Evolutionary conservation across 2,888 invertebrate genomes (phyloP), one percentile per base, ranked within the genome.

Genomic region (Netelia virgata): DNA sequence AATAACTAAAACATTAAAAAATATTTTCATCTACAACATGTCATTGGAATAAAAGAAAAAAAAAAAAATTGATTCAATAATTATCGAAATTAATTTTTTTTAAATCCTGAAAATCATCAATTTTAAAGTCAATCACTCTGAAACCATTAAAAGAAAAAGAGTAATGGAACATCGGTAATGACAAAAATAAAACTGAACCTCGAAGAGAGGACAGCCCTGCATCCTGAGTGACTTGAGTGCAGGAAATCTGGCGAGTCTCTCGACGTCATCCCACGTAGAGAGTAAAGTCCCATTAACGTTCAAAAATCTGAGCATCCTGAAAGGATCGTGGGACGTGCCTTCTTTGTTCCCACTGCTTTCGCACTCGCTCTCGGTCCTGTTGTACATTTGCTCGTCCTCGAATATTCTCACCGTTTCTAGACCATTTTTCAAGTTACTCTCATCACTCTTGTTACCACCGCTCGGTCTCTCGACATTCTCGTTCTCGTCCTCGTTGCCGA

Each of bases 191-290:
- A 83, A 36, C 41, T 63, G 53, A 64, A 95, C 95, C 94, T 95
- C 95, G 87, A 96, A 94, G 55, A 96, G 92, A 36, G 96, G 95
- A 84, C 96, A 95, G 55, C 97, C 97, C 94, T 97, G 97, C 86
- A 98, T 96, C 90, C 98, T 95, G 84, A 99, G 95, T 94, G 98
- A 97, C 88, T 96, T 96, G 78, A 99, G 95, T 10, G 96, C 95
- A 1, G 97, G 98, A 94, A 98, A 98, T 91, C 96, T 96, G 75
- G 97, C 96, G 87, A 99, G 95, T 88, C 97, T 95, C 91, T 98
- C 98, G 83, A 99, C 96, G 91, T 98, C 98, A 89, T 97, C 96
- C 98, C 98, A 98, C 53, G 97, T 96, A 68, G 96, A 95, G 68
- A 99, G 94, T 70, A 96, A 95, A 20, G 98, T 97, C 88, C 97